Evolutionary conservation across 2,888 invertebrate species (phyloP), one percentile per base, ranked within the genome.

Genomic region (Drosophila basisetae): DNA sequence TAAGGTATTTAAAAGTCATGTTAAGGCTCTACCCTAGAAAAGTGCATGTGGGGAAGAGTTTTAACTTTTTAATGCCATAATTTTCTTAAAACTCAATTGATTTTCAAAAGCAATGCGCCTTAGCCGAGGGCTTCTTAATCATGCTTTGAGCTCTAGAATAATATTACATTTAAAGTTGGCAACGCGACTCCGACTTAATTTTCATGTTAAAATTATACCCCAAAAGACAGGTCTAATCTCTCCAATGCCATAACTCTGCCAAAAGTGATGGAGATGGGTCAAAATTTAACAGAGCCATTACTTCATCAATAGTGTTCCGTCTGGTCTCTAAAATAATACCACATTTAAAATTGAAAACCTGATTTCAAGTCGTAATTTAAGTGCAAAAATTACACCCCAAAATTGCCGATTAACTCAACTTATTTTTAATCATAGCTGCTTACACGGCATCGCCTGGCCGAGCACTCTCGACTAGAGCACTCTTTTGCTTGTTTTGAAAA

Each of bases 401-500:
- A 3, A 39, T 18, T 3, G 3, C 3, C 39, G 1, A 1, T 41
- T n/a, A n/a, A 25, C 9, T 47, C 25, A 35, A 25, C 16, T 7
- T 25, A 6, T 6, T 35, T 16, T 35, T 3, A 16, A 16, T 11
- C 22, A 25, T 2, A 18, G 16, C 16, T 41, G 31, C 3, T 22
- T 31, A 43, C n/a, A 25, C 16, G 43, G 58, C 41, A 43, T 18
- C 31, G 22, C 16, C 1, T 43, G 31, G 31, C 16, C 10, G 5
- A 31, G 31, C 30, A 33, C 16, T 11, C 31, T 31, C 22, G 31
- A 22, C 58, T 22, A 2, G 4, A n/a, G 16, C 13, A 39, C 28
- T 10, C 30, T 30, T 39, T 39, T n/a, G n/a, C 41, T 31, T 58
- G 31, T 43, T 69, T 64, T 35, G 58, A 50, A 80, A 77, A 83